Base-by-base conservation (phyloP, 2,797 vertebrate species). In the Paratrypauchen microcephalus region DNA sequence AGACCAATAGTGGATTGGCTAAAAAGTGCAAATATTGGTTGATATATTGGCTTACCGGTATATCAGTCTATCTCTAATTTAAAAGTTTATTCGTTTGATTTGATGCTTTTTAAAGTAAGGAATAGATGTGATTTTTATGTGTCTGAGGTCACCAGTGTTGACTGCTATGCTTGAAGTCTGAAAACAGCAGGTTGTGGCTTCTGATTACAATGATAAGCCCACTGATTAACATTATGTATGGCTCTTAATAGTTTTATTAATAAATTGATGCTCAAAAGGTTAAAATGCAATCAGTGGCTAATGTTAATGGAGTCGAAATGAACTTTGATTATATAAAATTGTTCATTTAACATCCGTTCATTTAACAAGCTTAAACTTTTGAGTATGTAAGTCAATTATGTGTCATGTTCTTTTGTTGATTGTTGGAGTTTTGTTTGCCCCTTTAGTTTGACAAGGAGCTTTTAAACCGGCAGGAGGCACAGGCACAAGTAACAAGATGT, bases 381-480 rank as follows among this genome's bases (percentile, higher is more conserved):
- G 7, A 23, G 50, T 58, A 2, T 15, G 67, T 66, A 15, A 61
- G 71, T 68, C 15, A 65, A 5, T 48, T 61, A 21, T 55, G 41
- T 68, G 68, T 73, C 15, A n/a, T 66, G 69, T 64, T 16, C 24
- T 59, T 72, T 32, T 72, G 26, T 48, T 70, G 39, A 69, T 45
- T 70, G 18, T 69, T 68, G n/a, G 68, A 47, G 11, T 59, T 41
- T 6, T 13, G 9, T 19, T 15, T 75, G 72, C 52, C 80, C 63
- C 67, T 66, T 21, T 76, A 99, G 97, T 94, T 95, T 89, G 97
- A 99, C 77, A 96, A 97, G 84, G 97, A 99, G 90, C 95, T 96
- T 88, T 83, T 96, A 32, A 89, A 90, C 86, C 94, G 96, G 82
- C 97, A 98, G 86, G 95, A 99, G 87, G 94, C 95, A n/a, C 92